Percentiles rank a stretch among this genome's conserved stretches.
Evolutionary conservation across 2,888 invertebrate species (phyloP).

Genomic region (Epicampocera succincta): DNA sequence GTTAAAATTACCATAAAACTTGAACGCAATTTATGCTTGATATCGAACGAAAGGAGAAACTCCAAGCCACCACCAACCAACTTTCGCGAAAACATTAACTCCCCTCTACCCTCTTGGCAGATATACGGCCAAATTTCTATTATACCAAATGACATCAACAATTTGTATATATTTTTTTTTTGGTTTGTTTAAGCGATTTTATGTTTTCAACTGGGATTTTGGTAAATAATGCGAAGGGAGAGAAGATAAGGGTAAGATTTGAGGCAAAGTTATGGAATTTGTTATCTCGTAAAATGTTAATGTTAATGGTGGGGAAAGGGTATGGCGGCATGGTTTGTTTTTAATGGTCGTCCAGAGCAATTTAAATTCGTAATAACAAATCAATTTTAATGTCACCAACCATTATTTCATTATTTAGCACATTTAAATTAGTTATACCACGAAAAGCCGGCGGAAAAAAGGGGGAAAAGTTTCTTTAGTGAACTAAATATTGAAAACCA

Average conservation of each 20-base stretch:
- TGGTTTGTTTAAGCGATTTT: background rate
- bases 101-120: background rate
- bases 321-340: constrained; percentile 22
- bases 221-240: background rate
- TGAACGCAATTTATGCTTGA: constrained; percentile 36
- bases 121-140: constrained; percentile 9
- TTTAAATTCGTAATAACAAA: constrained; percentile 59
- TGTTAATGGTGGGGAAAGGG: background rate
- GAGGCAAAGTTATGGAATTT: constrained; percentile 50
- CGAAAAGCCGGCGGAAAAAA: background rate
- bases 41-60: background rate
- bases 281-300: background rate
- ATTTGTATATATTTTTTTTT: constrained; percentile 36
- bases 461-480: background rate
- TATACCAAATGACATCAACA: constrained; percentile 62
- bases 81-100: background rate
- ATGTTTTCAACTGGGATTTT: no score
- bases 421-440: constrained; percentile 48
- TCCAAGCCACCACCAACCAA: background rate
- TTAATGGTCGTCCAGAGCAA: constrained; percentile 24
- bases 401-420: constrained; percentile 58
- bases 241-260: background rate
- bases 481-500: no score
- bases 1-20: constrained; percentile 59
- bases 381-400: constrained; percentile 67